Evolutionary conservation across 1,140 invertebrate species (phyloP).

Genomic region (Zaprionus kolodkinae): DNA sequence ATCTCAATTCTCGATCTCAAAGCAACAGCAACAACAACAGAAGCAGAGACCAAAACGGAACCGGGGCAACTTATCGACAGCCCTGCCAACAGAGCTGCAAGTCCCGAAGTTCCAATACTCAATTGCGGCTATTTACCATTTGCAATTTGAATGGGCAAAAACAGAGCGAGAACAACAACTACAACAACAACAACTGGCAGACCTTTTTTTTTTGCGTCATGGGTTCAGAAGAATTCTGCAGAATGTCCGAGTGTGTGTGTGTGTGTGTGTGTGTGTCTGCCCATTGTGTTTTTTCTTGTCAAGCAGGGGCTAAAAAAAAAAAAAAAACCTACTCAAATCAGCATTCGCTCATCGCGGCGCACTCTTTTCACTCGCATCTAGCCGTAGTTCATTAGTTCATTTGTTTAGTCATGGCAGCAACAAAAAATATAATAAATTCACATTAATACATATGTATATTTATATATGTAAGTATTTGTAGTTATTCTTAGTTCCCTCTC

Average conservation of each 20-base stretch:
- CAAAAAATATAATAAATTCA: constrained; percentile 4
- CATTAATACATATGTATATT: neutral
- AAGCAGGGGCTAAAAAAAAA: constrained; percentile 1
- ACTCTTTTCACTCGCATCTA: neutral
- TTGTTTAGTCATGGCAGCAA: constrained; percentile 2
- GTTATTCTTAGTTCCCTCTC: neutral
- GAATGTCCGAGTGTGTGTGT: constrained; percentile 12
- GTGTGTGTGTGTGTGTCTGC: neutral
- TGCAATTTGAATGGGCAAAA: constrained; percentile 41
- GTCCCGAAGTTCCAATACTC: constrained; percentile 31
- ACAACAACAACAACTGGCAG: constrained; percentile 22
- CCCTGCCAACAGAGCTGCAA: neutral
- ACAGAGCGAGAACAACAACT: constrained; percentile 6
- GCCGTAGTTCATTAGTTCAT: constrained; percentile 7
- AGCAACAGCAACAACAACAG: neutral
- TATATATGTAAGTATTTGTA: neutral
- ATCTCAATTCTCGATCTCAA: constrained; percentile 6
- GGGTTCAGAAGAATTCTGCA: constrained; percentile 27
- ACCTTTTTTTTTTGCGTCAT: constrained; percentile 34
- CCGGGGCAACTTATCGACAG: constrained; percentile 8
- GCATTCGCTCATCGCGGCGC: constrained; percentile 15
- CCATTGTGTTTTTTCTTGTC: constrained; percentile 35
- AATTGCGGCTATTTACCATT: constrained; percentile 44
- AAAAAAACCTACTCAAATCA: constrained; percentile 17
- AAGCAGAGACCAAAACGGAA: neutral